phyloP scores from a whole-genome alignment of 2,113 vertebrate genomes.

The Eulemur macaco region DNA sequence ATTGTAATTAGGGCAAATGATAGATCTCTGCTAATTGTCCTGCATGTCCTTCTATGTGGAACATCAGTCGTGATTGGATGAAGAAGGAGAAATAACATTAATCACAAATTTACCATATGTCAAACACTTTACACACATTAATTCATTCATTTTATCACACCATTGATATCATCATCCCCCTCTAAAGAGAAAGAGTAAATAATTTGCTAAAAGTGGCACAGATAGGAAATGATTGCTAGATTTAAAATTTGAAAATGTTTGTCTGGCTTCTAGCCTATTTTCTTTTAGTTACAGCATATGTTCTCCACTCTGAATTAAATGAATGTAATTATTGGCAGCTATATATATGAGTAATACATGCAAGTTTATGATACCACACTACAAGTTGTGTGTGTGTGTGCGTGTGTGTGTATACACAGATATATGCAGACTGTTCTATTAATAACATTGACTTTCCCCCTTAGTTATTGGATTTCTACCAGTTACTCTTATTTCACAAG shows the following conservation, averaged over 20 bases:
- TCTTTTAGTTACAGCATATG: conserved; percentile 19
- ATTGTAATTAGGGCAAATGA: background rate
- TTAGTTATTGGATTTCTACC: background rate
- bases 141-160: background rate
- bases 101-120: background rate
- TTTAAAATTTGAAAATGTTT: conserved; percentile 39
- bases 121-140: background rate
- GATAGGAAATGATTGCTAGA: conserved; percentile 25
- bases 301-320: conserved; percentile 5
- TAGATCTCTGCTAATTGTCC: background rate
- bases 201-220: conserved; percentile 23
- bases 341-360: background rate
- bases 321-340: conserved; percentile 10
- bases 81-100: background rate
- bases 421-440: background rate
- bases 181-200: background rate
- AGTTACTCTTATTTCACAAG: background rate
- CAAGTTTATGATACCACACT: background rate
- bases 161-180: background rate
- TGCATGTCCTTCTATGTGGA: background rate
- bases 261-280: conserved; percentile 19
- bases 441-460: background rate
- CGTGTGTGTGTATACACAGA: background rate
- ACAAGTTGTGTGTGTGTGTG: background rate
- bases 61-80: background rate